phyloP scores from a whole-genome alignment of 2,113 vertebrate genomes.

The Neodon shergylaensis region DNA sequence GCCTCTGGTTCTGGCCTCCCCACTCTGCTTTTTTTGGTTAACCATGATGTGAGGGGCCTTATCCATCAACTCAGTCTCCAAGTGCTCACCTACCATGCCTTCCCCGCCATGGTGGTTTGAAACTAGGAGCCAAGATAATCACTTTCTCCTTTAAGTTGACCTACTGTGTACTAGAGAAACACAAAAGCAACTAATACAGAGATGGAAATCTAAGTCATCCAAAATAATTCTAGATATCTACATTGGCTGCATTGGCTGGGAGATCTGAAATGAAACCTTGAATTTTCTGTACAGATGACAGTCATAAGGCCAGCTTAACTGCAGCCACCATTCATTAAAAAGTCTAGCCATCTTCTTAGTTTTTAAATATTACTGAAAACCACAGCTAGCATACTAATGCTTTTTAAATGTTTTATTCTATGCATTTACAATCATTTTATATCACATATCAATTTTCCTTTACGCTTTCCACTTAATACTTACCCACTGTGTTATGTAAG shows the following conservation, averaged over 20 bases:
- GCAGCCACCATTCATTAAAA: neutral
- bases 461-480: neutral
- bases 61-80: too few relatives aligned
- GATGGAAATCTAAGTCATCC: neutral
- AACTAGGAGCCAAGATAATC: neutral
- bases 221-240: conserved; percentile 8
- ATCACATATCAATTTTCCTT: neutral
- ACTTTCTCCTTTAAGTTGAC: too few relatives aligned
- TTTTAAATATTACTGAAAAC: neutral
- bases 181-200: neutral
- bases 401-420: neutral
- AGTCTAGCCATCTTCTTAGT: neutral
- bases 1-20: neutral
- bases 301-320: neutral
- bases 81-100: neutral
- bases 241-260: neutral
- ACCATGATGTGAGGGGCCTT: neutral
- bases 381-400: rapidly evolving
- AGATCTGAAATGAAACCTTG: neutral
- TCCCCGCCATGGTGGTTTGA: neutral
- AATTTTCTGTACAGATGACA: neutral
- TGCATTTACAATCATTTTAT: neutral
- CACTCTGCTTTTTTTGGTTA: neutral
- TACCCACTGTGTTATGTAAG: neutral
- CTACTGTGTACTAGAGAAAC: too few relatives aligned